Base-by-base conservation (phyloP, 2,888 invertebrate species). In the Sthenelais limicola region DNA sequence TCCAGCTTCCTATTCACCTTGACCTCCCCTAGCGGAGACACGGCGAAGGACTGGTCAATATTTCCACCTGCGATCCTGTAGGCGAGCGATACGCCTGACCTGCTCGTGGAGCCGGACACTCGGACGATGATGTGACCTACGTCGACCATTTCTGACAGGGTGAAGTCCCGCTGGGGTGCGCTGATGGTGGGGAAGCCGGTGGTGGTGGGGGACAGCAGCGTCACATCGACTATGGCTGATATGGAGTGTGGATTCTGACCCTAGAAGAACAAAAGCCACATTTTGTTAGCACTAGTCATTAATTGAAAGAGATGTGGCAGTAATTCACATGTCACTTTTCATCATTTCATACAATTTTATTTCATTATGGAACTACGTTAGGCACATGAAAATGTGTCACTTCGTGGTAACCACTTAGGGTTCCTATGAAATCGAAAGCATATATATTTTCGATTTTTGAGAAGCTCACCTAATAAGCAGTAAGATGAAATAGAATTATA, bases 41-140 rank as follows among this genome's bases (percentile, higher is more conserved):
- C 93, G 24, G 89, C 89, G 84, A 97, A 97, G 91, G 95, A 94
- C 82, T 94, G 93, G 0, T 94, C 95, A 2, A 94, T 91, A 86
- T 97, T 97, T 3, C 97, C 97, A n/a, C 97, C 97, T 12, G 95
- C 96, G 76, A 97, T 94, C 33, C 92, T 92, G 84, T 94, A 97
- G 74, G 74, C 75, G 21, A 86, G 68, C 24, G 49, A 28, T 18
- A 62, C 66, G 0, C 75, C 72, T 33, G 76, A 76, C 56, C 72
- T 76, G 0, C 76, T 91, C 90, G 73, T 95, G 89, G 79, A 95
- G 0, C 95, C 94, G 70, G 91, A 91, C 12, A 96, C 92, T 12
- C 93, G 88, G 26, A 91, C 91, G 12, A 97, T 92, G 5, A 93
- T 88, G 12, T 74, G 68, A 49, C 82, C 80, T n/a, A 79, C 62